Evolutionary conservation across 2,113 vertebrate genomes (phyloP).

Genomic region (Sterna hirundo): DNA sequence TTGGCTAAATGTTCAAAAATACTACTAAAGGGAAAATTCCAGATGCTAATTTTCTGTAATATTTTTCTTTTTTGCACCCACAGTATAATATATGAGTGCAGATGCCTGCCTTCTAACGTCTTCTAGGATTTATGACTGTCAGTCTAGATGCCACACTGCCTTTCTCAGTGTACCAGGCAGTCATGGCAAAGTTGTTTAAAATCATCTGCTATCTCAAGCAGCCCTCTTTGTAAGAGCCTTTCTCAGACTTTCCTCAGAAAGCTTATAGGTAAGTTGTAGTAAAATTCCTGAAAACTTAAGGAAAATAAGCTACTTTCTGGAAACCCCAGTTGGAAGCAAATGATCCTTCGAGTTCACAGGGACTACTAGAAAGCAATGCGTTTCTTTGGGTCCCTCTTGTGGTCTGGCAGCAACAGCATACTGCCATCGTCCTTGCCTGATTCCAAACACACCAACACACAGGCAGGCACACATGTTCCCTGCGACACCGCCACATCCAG

Average conservation of each 20-base stretch:
- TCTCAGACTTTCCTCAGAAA: background rate
- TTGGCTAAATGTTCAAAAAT: background rate
- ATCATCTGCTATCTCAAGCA: background rate
- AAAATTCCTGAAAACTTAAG: background rate
- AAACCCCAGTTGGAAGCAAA: background rate
- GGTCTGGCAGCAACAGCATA: background rate
- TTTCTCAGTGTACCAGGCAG: background rate
- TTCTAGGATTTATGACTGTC: background rate
- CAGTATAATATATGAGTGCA: background rate
- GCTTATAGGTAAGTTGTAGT: fast-evolving
- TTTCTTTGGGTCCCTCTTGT: slow-evolving; percentile 62
- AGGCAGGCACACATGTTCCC: fast-evolving
- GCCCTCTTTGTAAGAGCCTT: background rate
- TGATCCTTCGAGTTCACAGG: fast-evolving
- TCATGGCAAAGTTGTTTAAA: background rate
- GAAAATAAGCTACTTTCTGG: background rate
- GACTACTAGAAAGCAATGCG: background rate
- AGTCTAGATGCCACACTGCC: background rate
- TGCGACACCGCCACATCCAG: background rate
- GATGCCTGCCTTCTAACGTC: background rate
- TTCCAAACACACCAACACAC: background rate
- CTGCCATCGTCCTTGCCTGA: too few relatives aligned
- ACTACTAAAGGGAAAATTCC: background rate
- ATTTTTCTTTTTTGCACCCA: background rate
- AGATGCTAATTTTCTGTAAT: background rate